Percentiles rank a stretch among this genome's conserved stretches.
Evolutionary conservation across 2,888 invertebrate genomes (phyloP).

Genomic region (Lasius platythorax): DNA sequence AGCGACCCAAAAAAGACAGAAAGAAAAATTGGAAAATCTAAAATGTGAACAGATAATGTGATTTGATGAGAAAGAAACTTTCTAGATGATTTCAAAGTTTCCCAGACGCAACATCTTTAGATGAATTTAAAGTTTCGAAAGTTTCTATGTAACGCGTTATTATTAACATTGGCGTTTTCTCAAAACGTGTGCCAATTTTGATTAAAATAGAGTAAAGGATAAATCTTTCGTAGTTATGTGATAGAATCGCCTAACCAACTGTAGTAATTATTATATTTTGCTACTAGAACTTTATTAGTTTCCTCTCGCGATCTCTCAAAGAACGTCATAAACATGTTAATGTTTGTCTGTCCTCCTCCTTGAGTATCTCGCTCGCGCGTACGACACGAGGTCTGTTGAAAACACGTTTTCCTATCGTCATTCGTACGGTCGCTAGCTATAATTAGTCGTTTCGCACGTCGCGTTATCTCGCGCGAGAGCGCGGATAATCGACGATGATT

Average conservation of each 20-base stretch:
- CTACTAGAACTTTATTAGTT: neutral
- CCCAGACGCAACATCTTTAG: neutral
- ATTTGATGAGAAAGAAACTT: neutral
- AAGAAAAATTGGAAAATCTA: neutral
- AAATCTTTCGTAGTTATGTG: neutral
- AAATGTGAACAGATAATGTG: neutral
- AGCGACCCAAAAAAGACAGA: neutral
- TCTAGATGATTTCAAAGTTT: neutral
- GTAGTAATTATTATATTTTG: neutral
- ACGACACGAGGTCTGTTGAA: conserved; percentile 1
- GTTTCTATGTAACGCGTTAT: neutral
- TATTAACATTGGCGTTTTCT: conserved; percentile 6
- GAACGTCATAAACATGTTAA: conserved; percentile 12
- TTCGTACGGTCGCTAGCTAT: neutral
- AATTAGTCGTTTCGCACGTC: conserved; percentile 24
- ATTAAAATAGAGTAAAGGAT: neutral
- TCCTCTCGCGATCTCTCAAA: neutral
- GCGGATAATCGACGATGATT: conserved; percentile 29
- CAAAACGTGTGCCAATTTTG: neutral
- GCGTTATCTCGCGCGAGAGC: conserved; percentile 38
- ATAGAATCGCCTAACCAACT: neutral
- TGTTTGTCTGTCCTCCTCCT: neutral
- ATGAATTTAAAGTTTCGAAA: neutral
- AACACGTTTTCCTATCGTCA: conserved; percentile 11
- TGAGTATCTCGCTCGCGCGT: neutral